Conservation (phyloP, 2,113 vertebrate genomes). For the Alosa alosa region DNA sequence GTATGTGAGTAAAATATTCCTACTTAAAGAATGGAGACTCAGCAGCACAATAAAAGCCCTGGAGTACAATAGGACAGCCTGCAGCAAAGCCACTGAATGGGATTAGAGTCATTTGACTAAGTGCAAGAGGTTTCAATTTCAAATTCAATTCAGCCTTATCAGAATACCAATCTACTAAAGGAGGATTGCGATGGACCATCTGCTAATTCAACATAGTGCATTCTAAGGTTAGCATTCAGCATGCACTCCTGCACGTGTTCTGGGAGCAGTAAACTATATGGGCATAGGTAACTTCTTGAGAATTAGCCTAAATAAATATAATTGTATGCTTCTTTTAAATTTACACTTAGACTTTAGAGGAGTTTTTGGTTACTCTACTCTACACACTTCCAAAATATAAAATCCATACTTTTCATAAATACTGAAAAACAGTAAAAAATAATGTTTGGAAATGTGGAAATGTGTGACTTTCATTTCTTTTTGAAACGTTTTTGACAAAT, state of each 20-base stretch:
- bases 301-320: not conserved
- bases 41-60: not conserved
- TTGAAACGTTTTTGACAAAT: not conserved
- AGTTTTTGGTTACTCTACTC: not conserved
- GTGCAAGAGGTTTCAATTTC: conserved; percentile 54
- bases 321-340: not conserved
- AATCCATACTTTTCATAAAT: not conserved
- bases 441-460: not conserved
- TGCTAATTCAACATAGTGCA: not conserved
- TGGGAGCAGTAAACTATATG: not conserved
- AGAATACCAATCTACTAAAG: conserved; percentile 31
- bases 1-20: not conserved
- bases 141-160: conserved; percentile 38
- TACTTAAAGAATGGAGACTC: not conserved
- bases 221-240: not conserved
- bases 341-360: not conserved
- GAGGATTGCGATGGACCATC: conserved; percentile 22
- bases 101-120: conserved; percentile 56
- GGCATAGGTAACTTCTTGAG: not conserved
- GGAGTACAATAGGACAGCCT: conserved; percentile 30
- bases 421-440: not conserved
- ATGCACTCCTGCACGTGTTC: not conserved
- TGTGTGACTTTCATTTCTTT: not conserved
- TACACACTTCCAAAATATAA: not conserved
- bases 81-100: conserved; percentile 31